phyloP scores from a whole-genome alignment of 2,113 vertebrate species.

The Ceyx margarethae region DNA sequence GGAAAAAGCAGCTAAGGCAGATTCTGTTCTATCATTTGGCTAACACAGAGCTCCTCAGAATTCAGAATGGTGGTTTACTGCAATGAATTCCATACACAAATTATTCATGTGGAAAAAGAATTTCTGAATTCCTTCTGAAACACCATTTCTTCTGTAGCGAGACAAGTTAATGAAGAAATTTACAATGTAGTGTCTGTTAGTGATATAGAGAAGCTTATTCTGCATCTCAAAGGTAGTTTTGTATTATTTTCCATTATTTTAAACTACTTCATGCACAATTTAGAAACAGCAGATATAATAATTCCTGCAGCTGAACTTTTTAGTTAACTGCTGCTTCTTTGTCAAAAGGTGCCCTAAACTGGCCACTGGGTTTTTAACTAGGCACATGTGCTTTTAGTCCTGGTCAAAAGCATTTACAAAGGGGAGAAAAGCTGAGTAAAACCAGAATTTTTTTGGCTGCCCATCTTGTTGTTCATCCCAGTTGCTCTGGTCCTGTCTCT shows the following conservation, averaged over 20 bases:
- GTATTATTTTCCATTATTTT: neutral
- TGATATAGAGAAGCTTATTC: neutral
- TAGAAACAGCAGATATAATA: neutral
- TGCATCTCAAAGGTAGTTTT: neutral
- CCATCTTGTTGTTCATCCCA: fast-evolving
- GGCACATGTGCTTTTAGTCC: fast-evolving
- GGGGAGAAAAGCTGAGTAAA: neutral
- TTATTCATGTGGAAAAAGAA: slow-evolving; percentile 25
- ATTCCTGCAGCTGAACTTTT: neutral
- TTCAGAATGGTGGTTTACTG: neutral
- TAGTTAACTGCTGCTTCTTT: neutral
- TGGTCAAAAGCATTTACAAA: neutral
- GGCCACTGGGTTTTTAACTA: neutral
- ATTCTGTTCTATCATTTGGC: neutral
- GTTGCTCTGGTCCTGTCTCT: neutral
- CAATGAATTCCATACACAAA: slow-evolving; percentile 11
- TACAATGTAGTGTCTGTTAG: neutral
- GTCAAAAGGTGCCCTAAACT: neutral
- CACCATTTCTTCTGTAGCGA: neutral
- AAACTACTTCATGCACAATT: neutral
- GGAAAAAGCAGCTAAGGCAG: neutral
- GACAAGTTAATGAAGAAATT: slow-evolving; percentile 24
- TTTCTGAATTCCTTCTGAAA: slow-evolving; percentile 27
- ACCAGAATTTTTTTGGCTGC: fast-evolving
- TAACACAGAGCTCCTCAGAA: neutral